Evolutionary conservation across 2,113 vertebrate genomes (phyloP).

Genomic region (Hucho hucho): DNA sequence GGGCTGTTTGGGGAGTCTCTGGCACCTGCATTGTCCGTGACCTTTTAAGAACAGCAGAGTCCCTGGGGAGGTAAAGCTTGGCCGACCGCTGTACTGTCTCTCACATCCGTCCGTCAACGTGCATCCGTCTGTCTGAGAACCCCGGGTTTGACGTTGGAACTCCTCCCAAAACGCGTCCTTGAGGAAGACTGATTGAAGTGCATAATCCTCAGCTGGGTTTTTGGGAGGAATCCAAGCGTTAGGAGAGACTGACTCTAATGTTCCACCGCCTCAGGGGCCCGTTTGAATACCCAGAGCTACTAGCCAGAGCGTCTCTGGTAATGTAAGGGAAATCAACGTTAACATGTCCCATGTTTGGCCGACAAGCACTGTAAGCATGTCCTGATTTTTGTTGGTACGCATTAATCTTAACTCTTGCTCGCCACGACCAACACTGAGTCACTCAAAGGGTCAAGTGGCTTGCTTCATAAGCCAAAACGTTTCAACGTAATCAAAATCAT

Average conservation of each 20-base stretch:
- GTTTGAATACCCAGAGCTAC: constrained; percentile 8
- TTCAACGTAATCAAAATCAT: constrained; percentile 10
- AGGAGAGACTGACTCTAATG: constrained; percentile 10
- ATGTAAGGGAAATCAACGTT: constrained; percentile 15
- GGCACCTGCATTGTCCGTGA: constrained; percentile 17
- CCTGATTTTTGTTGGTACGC: constrained; percentile 1
- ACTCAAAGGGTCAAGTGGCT: constrained; percentile 9
- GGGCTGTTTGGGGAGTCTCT: constrained; percentile 10
- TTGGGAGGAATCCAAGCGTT: constrained; percentile 16
- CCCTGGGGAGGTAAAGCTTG: constrained; percentile 13
- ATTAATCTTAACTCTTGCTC: constrained; percentile 15
- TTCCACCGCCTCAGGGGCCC: constrained; percentile 7
- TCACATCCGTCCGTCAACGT: constrained; percentile 44
- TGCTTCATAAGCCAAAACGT: constrained; percentile 26
- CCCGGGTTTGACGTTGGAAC: constrained; percentile 51
- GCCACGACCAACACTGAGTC: constrained; percentile 2
- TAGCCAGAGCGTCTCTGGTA: constrained; percentile 20
- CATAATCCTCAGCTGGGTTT: constrained; percentile 48
- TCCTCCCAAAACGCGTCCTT: constrained; percentile 41
- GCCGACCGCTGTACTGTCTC: constrained; percentile 27
- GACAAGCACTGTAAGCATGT: constrained; percentile 28
- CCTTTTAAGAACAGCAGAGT: constrained; percentile 3
- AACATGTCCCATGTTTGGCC: constrained; percentile 6
- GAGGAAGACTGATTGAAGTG: constrained; percentile 51
- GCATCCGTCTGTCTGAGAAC: constrained; percentile 28